Evolutionary conservation across 2,888 invertebrate genomes (phyloP).

Genomic region (Lomographa bimaculata): DNA sequence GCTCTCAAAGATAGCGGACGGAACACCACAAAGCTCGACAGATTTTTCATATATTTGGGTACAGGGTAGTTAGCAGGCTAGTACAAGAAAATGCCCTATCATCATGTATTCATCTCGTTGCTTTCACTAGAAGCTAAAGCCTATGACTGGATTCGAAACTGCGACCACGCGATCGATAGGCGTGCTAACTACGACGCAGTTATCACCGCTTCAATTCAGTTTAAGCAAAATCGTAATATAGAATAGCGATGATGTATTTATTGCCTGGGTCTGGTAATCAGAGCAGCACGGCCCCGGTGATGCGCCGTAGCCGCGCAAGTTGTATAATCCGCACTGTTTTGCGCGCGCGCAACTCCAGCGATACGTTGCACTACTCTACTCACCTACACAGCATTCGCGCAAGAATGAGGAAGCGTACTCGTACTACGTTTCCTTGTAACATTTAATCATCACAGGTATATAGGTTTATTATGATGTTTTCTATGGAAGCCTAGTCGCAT

Average conservation of each 20-base stretch:
- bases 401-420: constrained; percentile 71
- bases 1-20: too few species aligned
- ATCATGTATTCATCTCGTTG: too few species aligned
- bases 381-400: constrained; percentile 56
- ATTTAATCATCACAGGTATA: constrained; percentile 55
- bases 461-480: constrained; percentile 31
- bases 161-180: too few species aligned
- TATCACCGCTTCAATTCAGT: too few species aligned
- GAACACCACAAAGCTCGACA: too few species aligned
- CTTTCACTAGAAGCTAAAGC: too few species aligned
- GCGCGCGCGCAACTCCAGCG: constrained; percentile 45
- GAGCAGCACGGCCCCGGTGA: constrained; percentile 58
- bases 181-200: too few species aligned
- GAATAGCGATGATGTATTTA: constrained; percentile 36
- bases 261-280: constrained; percentile 61
- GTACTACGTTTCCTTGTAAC: constrained; percentile 69
- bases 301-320: too few species aligned
- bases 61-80: too few species aligned
- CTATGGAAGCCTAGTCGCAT: not conserved
- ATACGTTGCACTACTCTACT: constrained; percentile 63
- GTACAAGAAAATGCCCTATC: too few species aligned
- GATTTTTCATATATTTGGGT: too few species aligned
- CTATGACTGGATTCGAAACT: too few species aligned
- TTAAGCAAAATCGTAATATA: not conserved
- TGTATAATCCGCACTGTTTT: constrained; percentile 55